These are phyloP conservation scores for Bubo scandiacus DNA, from an alignment of 2,113 vertebrate genomes.

Conservation along the genomic window DNA sequence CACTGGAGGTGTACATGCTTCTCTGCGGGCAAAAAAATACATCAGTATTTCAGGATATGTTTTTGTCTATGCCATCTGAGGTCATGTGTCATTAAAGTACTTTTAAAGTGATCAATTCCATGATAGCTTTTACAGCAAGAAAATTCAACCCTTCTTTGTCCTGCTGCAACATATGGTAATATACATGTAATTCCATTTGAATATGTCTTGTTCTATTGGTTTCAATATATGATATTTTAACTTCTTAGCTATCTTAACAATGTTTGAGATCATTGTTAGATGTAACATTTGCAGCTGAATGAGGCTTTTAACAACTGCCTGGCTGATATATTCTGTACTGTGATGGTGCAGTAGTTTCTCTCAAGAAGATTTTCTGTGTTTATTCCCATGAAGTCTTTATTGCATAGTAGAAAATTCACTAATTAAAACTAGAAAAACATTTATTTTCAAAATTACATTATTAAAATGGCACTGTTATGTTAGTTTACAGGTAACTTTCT, in stretches of 20 bases:
- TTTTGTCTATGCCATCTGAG: neutral
- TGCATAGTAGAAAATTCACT: slow-evolving; percentile 16
- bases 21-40: neutral
- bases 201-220: neutral
- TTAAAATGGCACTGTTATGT: neutral
- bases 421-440: slow-evolving; percentile 46
- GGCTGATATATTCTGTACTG: slow-evolving; percentile 17
- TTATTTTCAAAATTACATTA: slow-evolving; percentile 6
- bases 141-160: neutral
- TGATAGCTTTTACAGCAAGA: neutral
- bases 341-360: slow-evolving; percentile 32
- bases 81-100: neutral
- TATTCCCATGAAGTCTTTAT: slow-evolving; percentile 23
- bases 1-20: neutral
- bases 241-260: slow-evolving; percentile 22
- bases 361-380: slow-evolving; percentile 6
- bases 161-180: neutral
- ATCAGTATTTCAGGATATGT: neutral
- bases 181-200: neutral
- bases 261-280: slow-evolving; percentile 7
- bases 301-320: slow-evolving; percentile 24
- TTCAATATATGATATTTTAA: neutral
- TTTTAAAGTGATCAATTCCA: neutral
- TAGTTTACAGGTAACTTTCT: neutral
- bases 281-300: slow-evolving; percentile 41